These are phyloP conservation scores for Pteromalus puparum DNA, from an alignment of 1,140 invertebrate genomes.

Conservation along the genomic window DNA sequence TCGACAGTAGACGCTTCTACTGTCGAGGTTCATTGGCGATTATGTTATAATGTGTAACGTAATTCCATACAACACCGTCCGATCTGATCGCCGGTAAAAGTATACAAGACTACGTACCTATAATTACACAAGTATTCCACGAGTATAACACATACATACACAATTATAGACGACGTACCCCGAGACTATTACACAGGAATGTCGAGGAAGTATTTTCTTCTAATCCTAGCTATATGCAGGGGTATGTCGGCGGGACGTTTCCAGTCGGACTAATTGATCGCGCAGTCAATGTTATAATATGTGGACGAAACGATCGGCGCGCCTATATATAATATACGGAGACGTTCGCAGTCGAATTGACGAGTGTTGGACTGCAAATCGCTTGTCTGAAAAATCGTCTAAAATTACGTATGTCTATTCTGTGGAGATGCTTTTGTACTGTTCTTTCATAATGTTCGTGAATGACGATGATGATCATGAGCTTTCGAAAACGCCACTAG, in stretches of 20 bases:
- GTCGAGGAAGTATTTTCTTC: slow-evolving; percentile 27
- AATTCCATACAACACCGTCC: neutral
- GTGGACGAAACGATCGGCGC: slow-evolving; percentile 30
- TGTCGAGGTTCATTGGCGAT: neutral
- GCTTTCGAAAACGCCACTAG: too few relatives aligned
- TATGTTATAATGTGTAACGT: neutral
- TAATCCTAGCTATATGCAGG: neutral
- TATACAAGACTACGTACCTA: neutral
- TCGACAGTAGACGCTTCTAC: neutral
- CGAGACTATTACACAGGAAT: slow-evolving; percentile 31
- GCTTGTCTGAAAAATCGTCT: slow-evolving; percentile 5
- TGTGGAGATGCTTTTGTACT: slow-evolving; percentile 28
- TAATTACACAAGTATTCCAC: neutral
- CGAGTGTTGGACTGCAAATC: neutral
- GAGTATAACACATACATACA: slow-evolving; percentile 43
- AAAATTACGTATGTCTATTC: neutral
- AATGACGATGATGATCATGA: neutral
- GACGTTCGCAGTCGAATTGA: slow-evolving; percentile 40
- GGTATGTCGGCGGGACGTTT: slow-evolving; percentile 31
- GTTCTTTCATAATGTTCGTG: neutral
- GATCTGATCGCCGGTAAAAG: neutral
- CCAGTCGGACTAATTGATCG: neutral
- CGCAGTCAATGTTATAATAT: slow-evolving; percentile 13
- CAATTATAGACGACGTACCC: slow-evolving; percentile 8
- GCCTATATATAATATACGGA: neutral